phyloP scores from a whole-genome alignment of 2,113 vertebrate genomes.

The Pterocles orientalis region DNA sequence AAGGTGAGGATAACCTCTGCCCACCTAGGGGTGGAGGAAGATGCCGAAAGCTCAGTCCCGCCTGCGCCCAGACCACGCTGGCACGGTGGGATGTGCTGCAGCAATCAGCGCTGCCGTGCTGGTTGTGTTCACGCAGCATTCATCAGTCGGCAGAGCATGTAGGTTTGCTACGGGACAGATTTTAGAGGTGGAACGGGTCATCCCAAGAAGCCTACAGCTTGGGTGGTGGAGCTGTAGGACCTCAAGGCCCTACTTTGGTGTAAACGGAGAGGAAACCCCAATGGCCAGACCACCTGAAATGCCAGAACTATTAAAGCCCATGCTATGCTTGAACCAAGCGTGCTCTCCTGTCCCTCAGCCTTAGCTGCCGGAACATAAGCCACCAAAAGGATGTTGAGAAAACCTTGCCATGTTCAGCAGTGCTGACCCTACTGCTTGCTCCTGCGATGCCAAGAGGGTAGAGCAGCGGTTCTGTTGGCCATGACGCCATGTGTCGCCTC shows the following conservation, averaged over 20 bases:
- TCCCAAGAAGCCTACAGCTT: background rate
- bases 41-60: background rate
- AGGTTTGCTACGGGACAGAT: background rate
- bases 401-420: rapidly evolving
- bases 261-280: background rate
- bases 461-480: background rate
- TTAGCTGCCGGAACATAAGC: background rate
- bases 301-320: background rate
- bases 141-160: background rate
- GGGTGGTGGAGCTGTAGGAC: background rate
- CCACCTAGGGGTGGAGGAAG: background rate
- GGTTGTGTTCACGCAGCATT: rapidly evolving
- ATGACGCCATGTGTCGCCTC: background rate
- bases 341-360: background rate
- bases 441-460: background rate
- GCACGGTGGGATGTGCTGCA: background rate
- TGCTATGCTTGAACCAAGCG: rapidly evolving
- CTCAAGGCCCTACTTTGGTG: background rate
- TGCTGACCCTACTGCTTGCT: background rate
- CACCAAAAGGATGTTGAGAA: rapidly evolving
- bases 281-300: background rate
- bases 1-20: background rate
- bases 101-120: background rate
- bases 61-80: rapidly evolving
- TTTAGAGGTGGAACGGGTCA: background rate